Base-by-base conservation (phyloP, 2,797 vertebrate genomes). In the Typhlichthys subterraneus region DNA sequence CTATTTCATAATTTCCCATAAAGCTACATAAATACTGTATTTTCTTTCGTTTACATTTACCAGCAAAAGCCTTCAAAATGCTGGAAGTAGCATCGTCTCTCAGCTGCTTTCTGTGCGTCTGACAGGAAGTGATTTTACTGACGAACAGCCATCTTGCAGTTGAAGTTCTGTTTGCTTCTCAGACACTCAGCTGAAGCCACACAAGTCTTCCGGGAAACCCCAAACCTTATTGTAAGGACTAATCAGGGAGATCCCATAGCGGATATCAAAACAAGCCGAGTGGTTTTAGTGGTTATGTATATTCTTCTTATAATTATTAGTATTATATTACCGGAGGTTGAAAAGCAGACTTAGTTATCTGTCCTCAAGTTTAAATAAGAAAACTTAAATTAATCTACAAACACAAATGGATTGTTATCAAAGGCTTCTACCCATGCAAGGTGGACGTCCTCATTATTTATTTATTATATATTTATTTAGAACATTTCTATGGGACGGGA, bases 181-280 rank as follows among this genome's bases (percentile, higher is more conserved):
- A 71, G 58, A 51, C 60, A n/a, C 45, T 59, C 67, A 58, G 59
- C 75, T 69, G 31, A 69, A 76, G 55, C 61, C 45, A 29, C 33
- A 67, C 64, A 33, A 47, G 57, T 59, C 81, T 93, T 92, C 86
- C 89, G 80, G 83, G 76, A 93, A 92, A 62, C 79, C 15, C 52
- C 64, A 46, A 17, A 23, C 12, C 65, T 92, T 92, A 78, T 89
- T 76, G 83, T 90, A 81, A 88, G 75, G 50, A 65, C 33, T 49
- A 68, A 59, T 31, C 59, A 81, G 81, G 86, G 83, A 80, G 74
- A 85, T 83, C 81, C 85, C 81, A 58, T 61, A 15, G n/a, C 56
- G 70, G 63, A 63, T 62, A 5, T 3, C 12, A 47, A 14, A 61
- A 51, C 54, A 62, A 15, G 59, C 65, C 57, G 79, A 42, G 38